Conservation (phyloP, 2,113 vertebrate genomes). For the Menura novaehollandiae region DNA sequence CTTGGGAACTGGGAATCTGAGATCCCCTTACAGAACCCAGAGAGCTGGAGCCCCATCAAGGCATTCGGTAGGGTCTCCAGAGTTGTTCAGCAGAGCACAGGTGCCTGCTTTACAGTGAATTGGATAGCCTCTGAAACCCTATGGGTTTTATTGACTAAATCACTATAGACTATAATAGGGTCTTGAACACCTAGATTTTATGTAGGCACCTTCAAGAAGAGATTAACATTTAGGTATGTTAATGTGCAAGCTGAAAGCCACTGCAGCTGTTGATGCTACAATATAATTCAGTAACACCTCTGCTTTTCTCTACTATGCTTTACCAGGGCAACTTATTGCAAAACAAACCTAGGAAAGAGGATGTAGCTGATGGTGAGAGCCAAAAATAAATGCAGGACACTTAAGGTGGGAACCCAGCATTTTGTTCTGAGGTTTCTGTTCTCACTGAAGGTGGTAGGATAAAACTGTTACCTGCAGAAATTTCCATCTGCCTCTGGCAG, state of each 20-base stretch:
- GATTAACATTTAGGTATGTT: background rate
- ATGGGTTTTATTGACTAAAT: background rate
- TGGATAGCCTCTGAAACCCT: background rate
- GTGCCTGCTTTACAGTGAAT: background rate
- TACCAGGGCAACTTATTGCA: background rate
- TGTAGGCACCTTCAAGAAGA: background rate
- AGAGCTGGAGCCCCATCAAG: background rate
- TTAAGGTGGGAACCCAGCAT: background rate
- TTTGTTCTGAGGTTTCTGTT: background rate
- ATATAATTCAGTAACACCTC: background rate
- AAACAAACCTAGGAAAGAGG: background rate
- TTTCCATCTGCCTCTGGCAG: conserved; percentile 83
- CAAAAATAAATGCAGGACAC: background rate
- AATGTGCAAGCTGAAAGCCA: background rate
- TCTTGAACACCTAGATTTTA: background rate
- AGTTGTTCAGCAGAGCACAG: background rate
- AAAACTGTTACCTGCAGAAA: conserved; percentile 80
- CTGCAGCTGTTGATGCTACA: background rate
- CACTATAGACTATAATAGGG: background rate
- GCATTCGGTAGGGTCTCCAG: background rate
- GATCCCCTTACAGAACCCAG: background rate
- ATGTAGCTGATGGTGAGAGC: background rate
- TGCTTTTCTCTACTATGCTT: background rate
- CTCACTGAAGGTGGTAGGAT: background rate
- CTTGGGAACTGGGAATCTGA: background rate